Evolutionary conservation across 1,140 invertebrate species (phyloP).

Genomic region (Panagrolaimus sp.): DNA sequence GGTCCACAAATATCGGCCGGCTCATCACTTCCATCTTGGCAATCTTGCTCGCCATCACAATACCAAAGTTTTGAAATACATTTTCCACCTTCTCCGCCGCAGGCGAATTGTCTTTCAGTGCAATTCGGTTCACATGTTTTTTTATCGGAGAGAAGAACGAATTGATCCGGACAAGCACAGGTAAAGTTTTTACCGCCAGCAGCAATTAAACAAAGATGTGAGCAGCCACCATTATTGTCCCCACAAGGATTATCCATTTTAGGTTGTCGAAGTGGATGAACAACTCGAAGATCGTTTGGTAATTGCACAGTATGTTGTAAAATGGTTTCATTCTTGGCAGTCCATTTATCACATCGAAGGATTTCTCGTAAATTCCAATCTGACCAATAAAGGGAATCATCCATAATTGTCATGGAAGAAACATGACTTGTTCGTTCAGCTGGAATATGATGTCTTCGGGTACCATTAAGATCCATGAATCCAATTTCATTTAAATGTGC

Average conservation of each 20-base stretch:
- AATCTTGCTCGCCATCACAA: slow-evolving; percentile 75
- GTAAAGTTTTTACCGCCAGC: slow-evolving; percentile 66
- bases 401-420: slow-evolving; percentile 85
- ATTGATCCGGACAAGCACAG: slow-evolving; percentile 92
- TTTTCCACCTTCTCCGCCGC: slow-evolving; percentile 82
- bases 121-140: slow-evolving; percentile 94
- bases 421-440: slow-evolving; percentile 76
- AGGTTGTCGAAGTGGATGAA: slow-evolving; percentile 49
- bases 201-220: slow-evolving; percentile 85
- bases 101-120: slow-evolving; percentile 82
- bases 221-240: slow-evolving; percentile 86
- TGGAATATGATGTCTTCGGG: slow-evolving; percentile 69
- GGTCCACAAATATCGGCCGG: slow-evolving; percentile 61
- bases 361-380: slow-evolving; percentile 86
- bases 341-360: slow-evolving; percentile 78
- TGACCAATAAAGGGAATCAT: slow-evolving; percentile 91
- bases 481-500: slow-evolving; percentile 97
- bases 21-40: slow-evolving; percentile 66
- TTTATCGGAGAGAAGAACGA: slow-evolving; percentile 72
- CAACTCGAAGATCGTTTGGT: slow-evolving; percentile 82
- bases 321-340: slow-evolving; percentile 71
- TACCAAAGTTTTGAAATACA: slow-evolving; percentile 96
- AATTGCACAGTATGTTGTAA: slow-evolving; percentile 85
- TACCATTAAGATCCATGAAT: slow-evolving; percentile 72
- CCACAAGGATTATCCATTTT: slow-evolving; percentile 80